phyloP scores from a whole-genome alignment of 2,888 invertebrate genomes.

The Drosophila siamana region DNA sequence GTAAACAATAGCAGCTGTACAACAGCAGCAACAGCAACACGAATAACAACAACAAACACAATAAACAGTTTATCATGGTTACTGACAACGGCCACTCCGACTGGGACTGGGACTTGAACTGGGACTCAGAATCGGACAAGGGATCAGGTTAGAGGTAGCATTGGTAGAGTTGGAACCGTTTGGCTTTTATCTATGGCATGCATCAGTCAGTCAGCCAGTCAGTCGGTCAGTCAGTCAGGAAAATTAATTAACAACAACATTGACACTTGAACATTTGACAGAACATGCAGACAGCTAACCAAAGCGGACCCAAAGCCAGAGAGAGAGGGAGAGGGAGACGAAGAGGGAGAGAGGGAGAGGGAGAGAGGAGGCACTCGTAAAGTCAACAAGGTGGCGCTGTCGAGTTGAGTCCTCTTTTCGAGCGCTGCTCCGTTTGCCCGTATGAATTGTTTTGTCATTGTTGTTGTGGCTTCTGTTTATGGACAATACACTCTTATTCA shows the following conservation, averaged over 20 bases:
- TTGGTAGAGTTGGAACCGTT: conserved; percentile 20
- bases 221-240: conserved; percentile 65
- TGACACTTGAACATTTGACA: conserved; percentile 79
- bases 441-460: conserved; percentile 61
- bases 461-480: conserved; percentile 38
- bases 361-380: conserved; percentile 45
- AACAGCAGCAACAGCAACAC: no score
- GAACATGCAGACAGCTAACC: conserved; percentile 54
- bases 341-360: background rate
- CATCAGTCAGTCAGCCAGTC: conserved; percentile 67
- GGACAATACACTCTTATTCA: conserved; percentile 9
- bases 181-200: conserved; percentile 73
- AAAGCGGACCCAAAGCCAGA: background rate
- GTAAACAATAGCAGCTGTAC: conserved; percentile 12
- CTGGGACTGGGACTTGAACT: conserved; percentile 12
- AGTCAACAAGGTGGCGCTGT: conserved; percentile 75
- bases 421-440: conserved; percentile 46
- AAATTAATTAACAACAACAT: conserved; percentile 82
- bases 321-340: background rate
- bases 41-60: conserved; percentile 34
- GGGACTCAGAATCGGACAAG: conserved; percentile 26
- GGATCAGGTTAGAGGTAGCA: conserved; percentile 40
- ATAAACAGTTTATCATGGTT: conserved; percentile 65
- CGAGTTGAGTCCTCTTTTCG: conserved; percentile 30
- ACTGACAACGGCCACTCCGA: conserved; percentile 30